phyloP scores from a whole-genome alignment of 2,888 invertebrate species.

The Orchesella flavescens region DNA sequence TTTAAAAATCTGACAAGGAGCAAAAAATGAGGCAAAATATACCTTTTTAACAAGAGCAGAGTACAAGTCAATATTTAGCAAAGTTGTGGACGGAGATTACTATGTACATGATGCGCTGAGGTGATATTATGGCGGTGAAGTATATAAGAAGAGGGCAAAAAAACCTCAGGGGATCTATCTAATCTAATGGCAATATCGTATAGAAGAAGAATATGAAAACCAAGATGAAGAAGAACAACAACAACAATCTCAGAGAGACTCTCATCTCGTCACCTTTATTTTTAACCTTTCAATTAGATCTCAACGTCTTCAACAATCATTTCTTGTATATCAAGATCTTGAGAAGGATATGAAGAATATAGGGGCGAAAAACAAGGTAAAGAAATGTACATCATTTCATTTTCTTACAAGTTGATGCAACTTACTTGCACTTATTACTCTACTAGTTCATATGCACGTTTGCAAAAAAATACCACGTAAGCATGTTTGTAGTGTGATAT shows the following conservation, averaged over 20 bases:
- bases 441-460: neutral
- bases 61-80: neutral
- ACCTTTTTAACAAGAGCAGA: slow-evolving; percentile 6
- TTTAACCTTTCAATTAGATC: slow-evolving; percentile 52
- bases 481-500: too few species aligned
- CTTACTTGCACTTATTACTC: slow-evolving; percentile 9
- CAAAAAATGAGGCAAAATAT: neutral
- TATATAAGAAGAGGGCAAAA: slow-evolving; percentile 22
- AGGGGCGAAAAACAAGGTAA: neutral
- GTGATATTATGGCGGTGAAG: slow-evolving; percentile 16
- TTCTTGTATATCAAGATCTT: slow-evolving; percentile 34
- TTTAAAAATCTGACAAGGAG: neutral
- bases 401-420: neutral
- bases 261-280: slow-evolving; percentile 45
- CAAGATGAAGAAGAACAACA: slow-evolving; percentile 10
- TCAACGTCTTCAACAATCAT: slow-evolving; percentile 47
- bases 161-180: slow-evolving; percentile 38
- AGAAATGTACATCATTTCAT: neutral
- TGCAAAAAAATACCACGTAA: too few species aligned
- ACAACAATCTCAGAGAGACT: neutral
- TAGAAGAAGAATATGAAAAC: slow-evolving; percentile 1
- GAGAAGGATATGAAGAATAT: too few species aligned
- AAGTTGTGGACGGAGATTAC: too few species aligned
- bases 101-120: neutral
- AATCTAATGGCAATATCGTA: too few species aligned